Evolutionary conservation across 1,140 invertebrate genomes (phyloP).

Genomic region (Nebria ingens): DNA sequence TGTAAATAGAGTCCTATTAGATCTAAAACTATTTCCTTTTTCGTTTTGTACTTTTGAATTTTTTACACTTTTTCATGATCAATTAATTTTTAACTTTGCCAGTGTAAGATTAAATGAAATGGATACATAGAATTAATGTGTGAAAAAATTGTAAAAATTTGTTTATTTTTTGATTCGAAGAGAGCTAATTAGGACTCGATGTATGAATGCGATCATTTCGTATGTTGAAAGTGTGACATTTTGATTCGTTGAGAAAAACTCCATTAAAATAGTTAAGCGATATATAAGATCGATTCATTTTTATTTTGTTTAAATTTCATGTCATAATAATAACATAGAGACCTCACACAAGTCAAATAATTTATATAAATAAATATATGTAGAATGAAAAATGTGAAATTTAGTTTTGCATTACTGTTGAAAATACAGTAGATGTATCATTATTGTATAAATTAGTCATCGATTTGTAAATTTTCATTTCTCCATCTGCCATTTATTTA

Average conservation of each 20-base stretch:
- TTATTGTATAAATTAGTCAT: too few species aligned
- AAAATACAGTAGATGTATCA: too few species aligned
- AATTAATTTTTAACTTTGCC: background rate
- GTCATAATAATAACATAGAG: too few species aligned
- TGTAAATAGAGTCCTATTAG: slow-evolving; percentile 5
- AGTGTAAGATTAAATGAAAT: background rate
- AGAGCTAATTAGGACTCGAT: background rate
- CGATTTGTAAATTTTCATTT: too few species aligned
- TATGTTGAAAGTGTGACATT: slow-evolving; percentile 1
- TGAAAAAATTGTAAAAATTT: background rate
- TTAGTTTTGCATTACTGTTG: too few species aligned
- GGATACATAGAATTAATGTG: too few species aligned
- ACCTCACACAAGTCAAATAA: too few species aligned
- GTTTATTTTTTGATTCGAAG: background rate
- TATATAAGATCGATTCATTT: background rate
- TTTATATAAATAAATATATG: too few species aligned
- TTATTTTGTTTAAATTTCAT: too few species aligned
- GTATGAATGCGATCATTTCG: too few species aligned
- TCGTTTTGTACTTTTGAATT: background rate
- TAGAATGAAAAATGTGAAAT: slow-evolving; percentile 5
- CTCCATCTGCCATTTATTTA: background rate
- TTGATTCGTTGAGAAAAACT: background rate
- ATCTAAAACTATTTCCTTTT: too few species aligned
- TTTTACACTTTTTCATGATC: background rate
- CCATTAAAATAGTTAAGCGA: background rate